Conservation (phyloP, 1,140 invertebrate species). For the Anagrus nilaparvatae region DNA sequence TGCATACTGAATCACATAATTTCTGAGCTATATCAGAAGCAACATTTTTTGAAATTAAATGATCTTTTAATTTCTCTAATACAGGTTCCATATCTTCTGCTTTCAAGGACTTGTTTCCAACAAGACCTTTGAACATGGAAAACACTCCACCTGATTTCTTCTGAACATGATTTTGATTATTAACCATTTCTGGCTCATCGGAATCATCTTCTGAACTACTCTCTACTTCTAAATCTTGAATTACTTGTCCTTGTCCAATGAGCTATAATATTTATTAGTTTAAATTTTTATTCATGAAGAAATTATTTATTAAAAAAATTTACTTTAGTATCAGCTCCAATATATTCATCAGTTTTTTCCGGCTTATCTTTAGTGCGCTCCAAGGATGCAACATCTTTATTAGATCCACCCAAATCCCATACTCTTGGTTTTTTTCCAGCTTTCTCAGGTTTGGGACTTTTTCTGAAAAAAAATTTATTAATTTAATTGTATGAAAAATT, state of each 20-base stretch:
- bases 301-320: conserved; percentile 15
- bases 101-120: conserved; percentile 73
- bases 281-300: conserved; percentile 2
- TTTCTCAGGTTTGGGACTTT: conserved; percentile 59
- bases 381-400: conserved; percentile 66
- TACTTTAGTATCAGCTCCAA: conserved; percentile 55
- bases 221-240: conserved; percentile 52
- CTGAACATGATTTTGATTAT: conserved; percentile 26
- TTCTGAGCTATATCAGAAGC: conserved; percentile 91
- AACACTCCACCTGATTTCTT: conserved; percentile 56
- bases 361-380: conserved; percentile 78
- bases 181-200: conserved; percentile 27
- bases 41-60: conserved; percentile 96
- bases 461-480: conserved; percentile 45
- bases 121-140: conserved; percentile 76
- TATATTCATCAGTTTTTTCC: conserved; percentile 48
- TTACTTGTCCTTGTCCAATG: conserved; percentile 71
- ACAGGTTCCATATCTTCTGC: conserved; percentile 69
- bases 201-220: conserved; percentile 40
- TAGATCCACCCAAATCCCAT: conserved; percentile 78
- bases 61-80: conserved; percentile 92
- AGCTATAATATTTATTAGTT: conserved; percentile 46
- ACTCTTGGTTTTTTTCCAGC: conserved; percentile 79
- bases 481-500: conserved; percentile 4
- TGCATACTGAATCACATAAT: conserved; percentile 88